Conservation (phyloP, 1,140 invertebrate genomes). For the Laodelphax striatellus region DNA sequence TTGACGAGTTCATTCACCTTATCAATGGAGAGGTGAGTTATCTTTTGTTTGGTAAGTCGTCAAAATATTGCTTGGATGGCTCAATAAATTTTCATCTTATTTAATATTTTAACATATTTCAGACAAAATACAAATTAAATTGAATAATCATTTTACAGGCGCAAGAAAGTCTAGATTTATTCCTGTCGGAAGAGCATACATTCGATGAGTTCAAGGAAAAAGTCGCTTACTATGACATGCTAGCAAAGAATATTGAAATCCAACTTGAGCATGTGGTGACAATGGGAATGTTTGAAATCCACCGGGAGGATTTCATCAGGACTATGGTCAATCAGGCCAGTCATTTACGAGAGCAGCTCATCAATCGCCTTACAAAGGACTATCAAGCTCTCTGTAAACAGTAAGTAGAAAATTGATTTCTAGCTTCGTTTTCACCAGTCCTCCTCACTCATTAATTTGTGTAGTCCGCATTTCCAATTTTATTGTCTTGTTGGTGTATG, state of each 20-base stretch:
- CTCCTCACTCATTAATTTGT: too few relatives aligned
- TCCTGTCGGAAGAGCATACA: constrained; percentile 47
- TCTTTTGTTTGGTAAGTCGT: too few relatives aligned
- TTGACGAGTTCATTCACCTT: constrained; percentile 68
- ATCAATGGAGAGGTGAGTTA: constrained; percentile 52
- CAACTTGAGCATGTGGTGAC: constrained; percentile 53
- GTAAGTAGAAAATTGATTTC: constrained; percentile 39
- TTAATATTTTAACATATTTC: too few relatives aligned
- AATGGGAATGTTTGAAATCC: constrained; percentile 77
- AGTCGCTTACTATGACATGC: constrained; percentile 49
- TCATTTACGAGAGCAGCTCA: constrained; percentile 53
- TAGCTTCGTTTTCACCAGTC: too few relatives aligned
- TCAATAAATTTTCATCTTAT: too few relatives aligned
- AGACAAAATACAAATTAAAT: too few relatives aligned
- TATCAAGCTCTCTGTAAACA: constrained; percentile 66
- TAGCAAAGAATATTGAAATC: constrained; percentile 49
- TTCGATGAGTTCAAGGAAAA: constrained; percentile 55
- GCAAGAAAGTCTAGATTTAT: constrained; percentile 47
- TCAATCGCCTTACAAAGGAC: constrained; percentile 60
- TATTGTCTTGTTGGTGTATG: too few relatives aligned
- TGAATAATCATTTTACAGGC: constrained; percentile 28
- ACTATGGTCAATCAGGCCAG: constrained; percentile 54
- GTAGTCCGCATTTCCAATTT: too few relatives aligned
- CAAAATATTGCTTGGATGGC: too few relatives aligned
- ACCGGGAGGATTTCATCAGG: constrained; percentile 66